Evolutionary conservation across 2,888 invertebrate species (phyloP).

Genomic region (Eueremaeus valkanovi): DNA sequence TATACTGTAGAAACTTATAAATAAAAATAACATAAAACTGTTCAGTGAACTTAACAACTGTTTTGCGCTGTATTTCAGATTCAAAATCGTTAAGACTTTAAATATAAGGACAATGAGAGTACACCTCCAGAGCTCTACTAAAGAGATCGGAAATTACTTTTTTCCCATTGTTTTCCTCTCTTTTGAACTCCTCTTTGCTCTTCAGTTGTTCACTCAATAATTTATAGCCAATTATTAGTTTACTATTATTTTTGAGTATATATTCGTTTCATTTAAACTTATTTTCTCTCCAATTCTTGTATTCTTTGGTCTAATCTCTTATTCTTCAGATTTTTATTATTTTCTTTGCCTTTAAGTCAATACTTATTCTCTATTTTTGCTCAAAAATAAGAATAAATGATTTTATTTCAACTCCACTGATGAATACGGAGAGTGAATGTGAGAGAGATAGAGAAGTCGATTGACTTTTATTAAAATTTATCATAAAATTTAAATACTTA

Average conservation of each 20-base stretch:
- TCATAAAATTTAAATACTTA: slow-evolving; percentile 31
- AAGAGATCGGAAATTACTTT: no score
- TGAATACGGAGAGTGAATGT: no score
- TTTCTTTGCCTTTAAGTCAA: slow-evolving; percentile 6
- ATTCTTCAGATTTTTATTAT: slow-evolving; percentile 8
- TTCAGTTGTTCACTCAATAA: slow-evolving; percentile 10
- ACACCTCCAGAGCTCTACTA: neutral
- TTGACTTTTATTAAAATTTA: slow-evolving; percentile 22
- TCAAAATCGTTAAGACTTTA: neutral
- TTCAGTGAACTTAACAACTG: slow-evolving; percentile 28
- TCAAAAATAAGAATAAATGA: no score
- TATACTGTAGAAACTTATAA: slow-evolving; percentile 10
- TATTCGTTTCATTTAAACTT: neutral
- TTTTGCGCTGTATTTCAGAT: neutral
- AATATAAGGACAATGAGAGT: neutral
- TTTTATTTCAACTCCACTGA: no score
- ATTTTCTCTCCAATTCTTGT: neutral
- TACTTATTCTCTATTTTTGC: neutral
- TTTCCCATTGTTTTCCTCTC: neutral
- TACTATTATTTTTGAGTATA: neutral
- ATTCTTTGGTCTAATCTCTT: neutral
- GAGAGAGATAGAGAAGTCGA: slow-evolving; percentile 4
- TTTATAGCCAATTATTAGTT: slow-evolving; percentile 19
- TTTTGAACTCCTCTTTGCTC: neutral
- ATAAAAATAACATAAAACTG: slow-evolving; percentile 30